Base-by-base conservation (phyloP, 2,797 vertebrate genomes). In the Xenopus petersii region DNA sequence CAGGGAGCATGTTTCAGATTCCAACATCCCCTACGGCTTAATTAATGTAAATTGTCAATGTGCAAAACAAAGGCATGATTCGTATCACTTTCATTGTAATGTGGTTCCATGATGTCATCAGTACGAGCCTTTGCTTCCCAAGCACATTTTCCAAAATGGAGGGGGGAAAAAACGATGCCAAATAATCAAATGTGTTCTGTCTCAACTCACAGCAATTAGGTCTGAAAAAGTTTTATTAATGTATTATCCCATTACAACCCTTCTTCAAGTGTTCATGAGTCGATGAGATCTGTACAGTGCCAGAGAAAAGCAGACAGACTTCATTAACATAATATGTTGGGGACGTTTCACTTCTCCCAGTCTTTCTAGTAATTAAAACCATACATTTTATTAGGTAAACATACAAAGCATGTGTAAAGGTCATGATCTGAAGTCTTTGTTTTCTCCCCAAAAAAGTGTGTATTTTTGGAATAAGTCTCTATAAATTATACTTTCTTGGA, bases 381-480 rank as follows among this genome's bases (percentile, higher is more conserved):
- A 88, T 86, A 80, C 83, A 82, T 83, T 81, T 81, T 86, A 85
- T 87, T 86, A 85, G 70, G 83, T 21, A 72, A 81, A 81, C 71
- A 80, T 15, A 74, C 85, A 81, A 83, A 83, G 83, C 66, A 78
- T 74, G 80, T 83, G 84, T 81, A 88, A 79, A 82, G 75, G 80
- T 79, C 85, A 71, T 84, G 81, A 86, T 88, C 87, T 84, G 68
- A 36, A 81, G 82, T 77, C 59, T 81, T 49, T 74, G 56, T 85
- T 89, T 63, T 64, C 60, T n/a, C 85, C 81, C 84, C 87, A 87
- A 79, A 84, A 84, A 84, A 75, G 63, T 79, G 81, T n/a, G 75
- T 81, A 81, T 85, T 84, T 89, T 87, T 85, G 85, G 84, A 87
- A 85, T 86, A 82, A 81, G 73, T 80, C 81, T 85, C 84, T 82